These are phyloP conservation scores for Rhagium mordax DNA, from an alignment of 2,888 invertebrate species.

Conservation along the genomic window DNA sequence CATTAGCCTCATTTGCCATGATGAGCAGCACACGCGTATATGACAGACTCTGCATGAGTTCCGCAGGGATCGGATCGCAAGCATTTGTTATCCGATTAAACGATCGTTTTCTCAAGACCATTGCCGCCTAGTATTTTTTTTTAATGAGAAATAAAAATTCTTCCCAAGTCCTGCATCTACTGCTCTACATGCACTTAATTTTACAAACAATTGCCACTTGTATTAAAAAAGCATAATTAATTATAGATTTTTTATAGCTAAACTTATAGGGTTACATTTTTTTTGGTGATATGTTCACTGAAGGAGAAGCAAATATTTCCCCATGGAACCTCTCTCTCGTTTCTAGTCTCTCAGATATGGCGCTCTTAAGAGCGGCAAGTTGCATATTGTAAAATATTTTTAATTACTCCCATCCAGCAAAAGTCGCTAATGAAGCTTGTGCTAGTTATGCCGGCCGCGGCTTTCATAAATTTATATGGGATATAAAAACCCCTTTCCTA, in stretches of 20 bases:
- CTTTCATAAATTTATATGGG: constrained; percentile 9
- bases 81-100: constrained; percentile 15
- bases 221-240: too few species aligned
- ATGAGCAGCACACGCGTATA: constrained; percentile 37
- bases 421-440: constrained; percentile 1
- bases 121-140: not conserved
- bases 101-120: constrained; percentile 17
- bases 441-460: constrained; percentile 3
- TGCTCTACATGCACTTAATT: too few species aligned
- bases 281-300: too few species aligned
- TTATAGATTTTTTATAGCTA: too few species aligned
- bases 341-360: too few species aligned
- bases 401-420: constrained; percentile 8
- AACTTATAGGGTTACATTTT: too few species aligned
- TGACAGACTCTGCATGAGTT: constrained; percentile 5
- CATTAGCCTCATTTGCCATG: constrained; percentile 42
- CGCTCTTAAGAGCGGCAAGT: not conserved
- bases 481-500: not conserved
- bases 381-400: constrained; percentile 2
- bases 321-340: too few species aligned
- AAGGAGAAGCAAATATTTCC: too few species aligned
- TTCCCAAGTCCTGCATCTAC: too few species aligned
- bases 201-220: too few species aligned
- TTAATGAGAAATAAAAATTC: not conserved
- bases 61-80: constrained; percentile 9